Evolutionary conservation across 2,888 invertebrate genomes (phyloP).

Genomic region (Diogma glabrata): DNA sequence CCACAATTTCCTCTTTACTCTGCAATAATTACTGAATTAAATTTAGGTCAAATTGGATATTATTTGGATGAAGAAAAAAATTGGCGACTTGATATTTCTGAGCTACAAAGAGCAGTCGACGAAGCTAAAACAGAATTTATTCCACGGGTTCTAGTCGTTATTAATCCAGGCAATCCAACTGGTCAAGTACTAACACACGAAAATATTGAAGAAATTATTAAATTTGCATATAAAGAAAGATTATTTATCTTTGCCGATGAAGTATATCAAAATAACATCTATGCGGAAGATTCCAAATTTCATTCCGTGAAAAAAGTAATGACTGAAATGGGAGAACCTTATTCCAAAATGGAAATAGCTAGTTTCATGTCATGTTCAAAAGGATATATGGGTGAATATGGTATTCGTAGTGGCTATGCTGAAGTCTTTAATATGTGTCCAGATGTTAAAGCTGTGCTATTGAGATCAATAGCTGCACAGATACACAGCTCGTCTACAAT

Average conservation of each 20-base stretch:
- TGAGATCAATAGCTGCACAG: slow-evolving; percentile 88
- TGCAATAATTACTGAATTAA: slow-evolving; percentile 87
- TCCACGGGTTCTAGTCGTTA: slow-evolving; percentile 82
- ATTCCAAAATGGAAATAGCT: slow-evolving; percentile 70
- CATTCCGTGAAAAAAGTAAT: slow-evolving; percentile 92
- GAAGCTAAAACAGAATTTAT: slow-evolving; percentile 50
- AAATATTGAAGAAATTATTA: slow-evolving; percentile 85
- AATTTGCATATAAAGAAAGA: slow-evolving; percentile 78
- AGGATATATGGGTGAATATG: slow-evolving; percentile 93
- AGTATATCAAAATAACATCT: slow-evolving; percentile 95
- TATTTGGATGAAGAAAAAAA: slow-evolving; percentile 78
- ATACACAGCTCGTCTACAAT: slow-evolving; percentile 87
- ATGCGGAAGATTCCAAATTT: slow-evolving; percentile 77
- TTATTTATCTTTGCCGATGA: slow-evolving; percentile 88
- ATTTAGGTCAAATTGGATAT: slow-evolving; percentile 74
- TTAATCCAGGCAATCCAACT: slow-evolving; percentile 99
- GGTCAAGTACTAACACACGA: slow-evolving; percentile 80
- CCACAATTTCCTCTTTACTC: slow-evolving; percentile 98
- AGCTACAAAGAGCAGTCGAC: slow-evolving; percentile 63
- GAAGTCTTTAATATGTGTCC: slow-evolving; percentile 84
- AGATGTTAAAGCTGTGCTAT: slow-evolving; percentile 64
- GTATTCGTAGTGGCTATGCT: slow-evolving; percentile 88
- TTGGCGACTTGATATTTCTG: slow-evolving; percentile 72
- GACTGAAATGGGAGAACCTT: slow-evolving; percentile 83
- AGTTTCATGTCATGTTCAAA: slow-evolving; percentile 97